A percentile compares a stretch with the other conserved stretches of the same genome.
Evolutionary conservation across 2,113 vertebrate species (phyloP).

Genomic region (Patagioenas fasciata): DNA sequence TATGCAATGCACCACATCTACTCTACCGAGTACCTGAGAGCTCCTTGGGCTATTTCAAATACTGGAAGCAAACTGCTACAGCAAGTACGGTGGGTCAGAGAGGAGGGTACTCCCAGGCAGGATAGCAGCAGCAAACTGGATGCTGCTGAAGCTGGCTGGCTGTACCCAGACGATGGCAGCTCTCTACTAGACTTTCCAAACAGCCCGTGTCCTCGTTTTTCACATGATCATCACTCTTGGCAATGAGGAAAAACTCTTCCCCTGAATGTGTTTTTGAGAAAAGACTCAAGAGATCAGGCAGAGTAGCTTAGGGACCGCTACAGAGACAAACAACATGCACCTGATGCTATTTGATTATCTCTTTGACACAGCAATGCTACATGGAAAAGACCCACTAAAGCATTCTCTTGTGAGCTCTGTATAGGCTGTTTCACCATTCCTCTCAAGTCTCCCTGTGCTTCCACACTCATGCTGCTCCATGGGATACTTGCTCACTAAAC

Average conservation of each 20-base stretch:
- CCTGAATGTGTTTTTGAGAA: background rate
- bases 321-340: background rate
- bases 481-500: background rate
- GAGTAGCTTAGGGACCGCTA: background rate
- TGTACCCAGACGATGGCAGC: rapidly evolving
- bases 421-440: background rate
- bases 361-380: background rate
- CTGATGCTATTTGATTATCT: background rate
- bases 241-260: background rate
- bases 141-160: background rate
- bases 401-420: background rate
- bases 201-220: rapidly evolving
- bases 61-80: background rate
- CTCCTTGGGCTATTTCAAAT: background rate
- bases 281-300: background rate
- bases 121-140: rapidly evolving
- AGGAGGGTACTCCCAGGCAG: background rate
- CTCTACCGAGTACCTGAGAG: background rate
- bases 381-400: background rate
- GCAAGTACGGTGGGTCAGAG: rapidly evolving
- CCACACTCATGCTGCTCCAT: background rate
- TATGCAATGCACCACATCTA: background rate
- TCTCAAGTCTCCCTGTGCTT: background rate
- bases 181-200: background rate
- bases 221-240: background rate